Percentiles rank a stretch among this genome's conserved stretches.
Evolutionary conservation across 2,888 invertebrate species (phyloP).

Genomic region (Cyrtodaria siliqua): DNA sequence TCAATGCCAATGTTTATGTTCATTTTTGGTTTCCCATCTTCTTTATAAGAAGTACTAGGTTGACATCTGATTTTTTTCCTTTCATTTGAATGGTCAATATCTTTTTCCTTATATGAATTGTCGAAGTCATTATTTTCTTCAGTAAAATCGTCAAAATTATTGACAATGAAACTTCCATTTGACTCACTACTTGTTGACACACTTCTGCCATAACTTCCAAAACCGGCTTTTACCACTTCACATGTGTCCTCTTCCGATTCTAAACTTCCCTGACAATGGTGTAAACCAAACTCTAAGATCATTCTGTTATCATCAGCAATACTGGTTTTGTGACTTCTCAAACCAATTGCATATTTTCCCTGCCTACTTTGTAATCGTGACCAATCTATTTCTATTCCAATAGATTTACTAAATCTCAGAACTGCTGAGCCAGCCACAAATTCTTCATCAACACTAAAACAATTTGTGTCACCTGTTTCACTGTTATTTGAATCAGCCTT

Average conservation of each 20-base stretch:
- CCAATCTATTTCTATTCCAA: constrained; percentile 34
- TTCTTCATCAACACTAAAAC: too few species aligned
- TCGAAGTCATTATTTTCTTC: constrained; percentile 18
- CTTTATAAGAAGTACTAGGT: too few species aligned
- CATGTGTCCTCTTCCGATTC: background rate
- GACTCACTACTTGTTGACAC: constrained; percentile 1
- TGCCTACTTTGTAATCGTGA: constrained; percentile 30
- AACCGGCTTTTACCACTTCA: background rate
- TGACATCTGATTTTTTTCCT: too few species aligned
- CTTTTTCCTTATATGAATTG: too few species aligned
- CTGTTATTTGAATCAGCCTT: too few species aligned
- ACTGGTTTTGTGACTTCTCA: constrained; percentile 25
- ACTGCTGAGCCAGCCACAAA: too few species aligned
- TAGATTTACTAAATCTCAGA: too few species aligned
- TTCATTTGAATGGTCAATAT: too few species aligned
- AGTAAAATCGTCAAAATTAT: constrained; percentile 27
- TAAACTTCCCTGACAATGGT: constrained; percentile 10
- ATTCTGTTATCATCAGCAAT: constrained; percentile 45
- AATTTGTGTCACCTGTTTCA: too few species aligned
- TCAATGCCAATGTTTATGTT: too few species aligned
- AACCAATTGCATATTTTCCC: constrained; percentile 26
- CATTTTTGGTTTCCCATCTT: too few species aligned
- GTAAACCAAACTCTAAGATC: constrained; percentile 30
- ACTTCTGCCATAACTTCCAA: background rate
- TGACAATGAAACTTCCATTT: constrained; percentile 4